Conservation (phyloP, 2,113 vertebrate species). For the Gallinago jamesoni region DNA sequence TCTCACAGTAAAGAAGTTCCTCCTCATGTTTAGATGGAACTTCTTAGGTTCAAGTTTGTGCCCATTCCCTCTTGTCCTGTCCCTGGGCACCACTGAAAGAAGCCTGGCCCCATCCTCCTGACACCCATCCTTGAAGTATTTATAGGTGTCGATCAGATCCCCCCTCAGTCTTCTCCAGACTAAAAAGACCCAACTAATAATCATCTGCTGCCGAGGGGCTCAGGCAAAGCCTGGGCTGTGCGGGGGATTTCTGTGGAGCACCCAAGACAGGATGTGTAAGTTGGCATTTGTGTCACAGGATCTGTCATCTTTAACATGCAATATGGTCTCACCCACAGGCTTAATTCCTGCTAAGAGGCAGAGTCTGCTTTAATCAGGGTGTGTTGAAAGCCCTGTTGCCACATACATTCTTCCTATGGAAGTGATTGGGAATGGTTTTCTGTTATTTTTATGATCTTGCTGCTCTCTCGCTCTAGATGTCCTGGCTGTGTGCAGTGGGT, state of each 20-base stretch:
- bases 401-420: rapidly evolving
- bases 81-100: no score
- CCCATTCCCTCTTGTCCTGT: no score
- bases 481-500: neutral
- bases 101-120: no score
- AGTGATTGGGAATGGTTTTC: neutral
- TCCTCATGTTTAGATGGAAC: no score
- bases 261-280: neutral
- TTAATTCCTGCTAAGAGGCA: neutral
- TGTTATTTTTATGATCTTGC: neutral
- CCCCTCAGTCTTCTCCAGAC: no score
- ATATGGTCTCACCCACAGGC: neutral
- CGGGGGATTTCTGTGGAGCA: neutral
- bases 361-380: neutral
- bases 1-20: no score
- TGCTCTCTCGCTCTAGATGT: neutral
- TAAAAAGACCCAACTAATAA: no score
- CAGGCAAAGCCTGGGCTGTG: neutral
- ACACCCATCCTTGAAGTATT: no score
- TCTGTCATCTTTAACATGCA: neutral
- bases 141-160: no score
- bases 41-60: no score
- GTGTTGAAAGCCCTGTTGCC: neutral
- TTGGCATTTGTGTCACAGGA: neutral
- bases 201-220: neutral